Base-by-base conservation (phyloP, 1,140 invertebrate genomes). In the Maniola jurtina region DNA sequence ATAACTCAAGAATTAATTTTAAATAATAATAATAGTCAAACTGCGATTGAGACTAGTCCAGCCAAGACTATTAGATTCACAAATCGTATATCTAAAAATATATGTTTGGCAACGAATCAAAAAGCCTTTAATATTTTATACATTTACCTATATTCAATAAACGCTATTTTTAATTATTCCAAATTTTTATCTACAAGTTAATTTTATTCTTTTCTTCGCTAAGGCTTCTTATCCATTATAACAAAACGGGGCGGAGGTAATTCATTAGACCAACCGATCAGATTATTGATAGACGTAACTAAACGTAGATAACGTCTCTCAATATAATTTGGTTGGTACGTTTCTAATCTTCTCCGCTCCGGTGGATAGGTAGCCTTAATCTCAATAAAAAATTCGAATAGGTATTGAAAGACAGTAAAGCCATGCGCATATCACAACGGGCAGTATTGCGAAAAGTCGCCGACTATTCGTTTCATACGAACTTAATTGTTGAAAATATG, bases 11-110 rank as follows among this genome's bases (percentile, higher is more conserved):
- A 38, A 58, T 52, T 61, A 34, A 61, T 16, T 66, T 36, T 66
- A 66, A 47, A 48, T 61, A 45, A 34, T 25, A 25, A 25, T 25
- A n/a, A 66, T 8, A 56, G 61, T 16, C 64, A 66, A 66, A 66
- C 56, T 66, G 60, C 50, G 14, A 48, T 38, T 64, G 60, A 61
- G 57, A 66, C 64, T 66, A 66, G 57, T 55, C 58, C 64, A 59
- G 47, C 52, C 52, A 64, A 57, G 48, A 36, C 11, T 45, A 10
- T 48, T 34, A 45, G 15, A 52, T 52, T 40, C 48, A 35, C 38
- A 50, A 25, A 58, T 45, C 34, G 34, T 47, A 14, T 38, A 58
- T 33, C 57, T 45, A 60, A 25, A 40, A 16, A 50, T 50, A 50
- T 50, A 42, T 59, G 47, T 66, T 66, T 61, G 58, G 64, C 64